Percentiles rank a stretch among this genome's conserved stretches.
phyloP scores from a whole-genome alignment of 2,113 vertebrate species.

The Gulo gulo region DNA sequence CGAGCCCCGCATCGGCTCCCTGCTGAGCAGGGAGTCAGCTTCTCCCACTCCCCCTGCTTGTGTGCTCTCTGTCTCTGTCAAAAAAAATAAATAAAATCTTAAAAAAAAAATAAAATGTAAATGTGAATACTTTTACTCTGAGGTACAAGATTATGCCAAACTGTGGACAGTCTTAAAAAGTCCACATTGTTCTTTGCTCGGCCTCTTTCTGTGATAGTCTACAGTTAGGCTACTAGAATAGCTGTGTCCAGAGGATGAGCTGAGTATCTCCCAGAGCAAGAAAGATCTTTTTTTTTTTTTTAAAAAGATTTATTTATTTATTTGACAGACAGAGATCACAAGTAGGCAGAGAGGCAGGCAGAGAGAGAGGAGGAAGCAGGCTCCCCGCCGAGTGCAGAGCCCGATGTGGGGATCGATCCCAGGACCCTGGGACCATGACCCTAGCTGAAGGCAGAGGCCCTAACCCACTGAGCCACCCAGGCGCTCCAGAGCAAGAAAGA shows the following conservation, averaged over 20 bases:
- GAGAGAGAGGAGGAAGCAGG: too few relatives aligned
- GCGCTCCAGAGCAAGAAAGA: conserved; percentile 1
- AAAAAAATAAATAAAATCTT: neutral
- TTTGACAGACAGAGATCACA: too few relatives aligned
- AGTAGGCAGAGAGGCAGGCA: too few relatives aligned
- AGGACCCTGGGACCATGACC: too few relatives aligned
- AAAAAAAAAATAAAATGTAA: too few relatives aligned
- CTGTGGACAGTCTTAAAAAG: neutral
- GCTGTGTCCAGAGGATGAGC: conserved; percentile 52
- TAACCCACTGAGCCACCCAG: too few relatives aligned
- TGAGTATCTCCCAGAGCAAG: conserved; percentile 12
- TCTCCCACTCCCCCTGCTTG: neutral
- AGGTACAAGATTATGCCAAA: neutral
- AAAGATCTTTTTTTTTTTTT: neutral
- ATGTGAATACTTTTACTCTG: neutral
- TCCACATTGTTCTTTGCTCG: neutral
- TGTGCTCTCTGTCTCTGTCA: neutral
- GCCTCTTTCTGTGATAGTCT: conserved; percentile 15
- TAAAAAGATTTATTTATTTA: too few relatives aligned
- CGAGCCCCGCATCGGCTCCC: neutral
- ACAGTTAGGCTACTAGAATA: neutral
- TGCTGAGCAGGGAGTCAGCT: neutral
- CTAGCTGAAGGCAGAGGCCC: too few relatives aligned
- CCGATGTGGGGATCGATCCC: too few relatives aligned
- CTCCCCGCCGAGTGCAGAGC: too few relatives aligned